Evolutionary conservation across 2,888 invertebrate genomes (phyloP).

Genomic region (Sarcophaga variegata): DNA sequence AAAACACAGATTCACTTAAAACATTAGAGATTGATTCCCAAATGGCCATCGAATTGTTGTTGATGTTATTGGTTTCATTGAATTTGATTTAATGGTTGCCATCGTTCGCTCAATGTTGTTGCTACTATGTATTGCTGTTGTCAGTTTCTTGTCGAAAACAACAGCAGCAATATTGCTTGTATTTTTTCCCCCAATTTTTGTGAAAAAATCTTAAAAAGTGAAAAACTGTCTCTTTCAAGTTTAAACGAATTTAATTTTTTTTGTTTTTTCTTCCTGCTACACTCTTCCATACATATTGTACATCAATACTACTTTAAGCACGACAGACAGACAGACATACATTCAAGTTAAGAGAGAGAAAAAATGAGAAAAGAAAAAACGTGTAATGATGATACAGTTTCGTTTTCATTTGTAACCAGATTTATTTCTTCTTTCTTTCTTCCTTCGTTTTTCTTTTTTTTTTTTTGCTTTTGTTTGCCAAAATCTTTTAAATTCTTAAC

Average conservation of each 20-base stretch:
- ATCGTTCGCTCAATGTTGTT: background rate
- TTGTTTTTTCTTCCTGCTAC: background rate
- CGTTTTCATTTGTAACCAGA: slow-evolving; percentile 67
- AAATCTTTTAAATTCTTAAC: background rate
- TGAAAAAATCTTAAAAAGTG: background rate
- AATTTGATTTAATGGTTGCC: slow-evolving; percentile 23
- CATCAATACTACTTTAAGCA: background rate
- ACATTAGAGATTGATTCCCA: background rate
- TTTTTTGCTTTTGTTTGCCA: background rate
- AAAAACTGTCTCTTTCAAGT: slow-evolving; percentile 30
- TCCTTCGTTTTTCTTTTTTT: background rate
- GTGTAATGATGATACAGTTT: slow-evolving; percentile 53
- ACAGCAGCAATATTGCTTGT: slow-evolving; percentile 2
- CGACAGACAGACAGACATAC: background rate
- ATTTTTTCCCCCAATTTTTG: background rate
- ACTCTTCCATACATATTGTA: too few relatives aligned
- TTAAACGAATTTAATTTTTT: slow-evolving; percentile 5
- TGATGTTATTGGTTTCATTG: slow-evolving; percentile 8
- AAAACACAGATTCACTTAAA: background rate
- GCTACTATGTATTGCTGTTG: background rate
- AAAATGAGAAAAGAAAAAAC: background rate
- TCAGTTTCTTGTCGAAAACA: slow-evolving; percentile 34
- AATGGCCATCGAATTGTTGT: slow-evolving; percentile 11
- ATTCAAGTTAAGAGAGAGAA: background rate
- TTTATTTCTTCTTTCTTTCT: slow-evolving; percentile 26